These are phyloP conservation scores for Aphrophora alni DNA, from an alignment of 2,888 invertebrate genomes.

Conservation along the genomic window DNA sequence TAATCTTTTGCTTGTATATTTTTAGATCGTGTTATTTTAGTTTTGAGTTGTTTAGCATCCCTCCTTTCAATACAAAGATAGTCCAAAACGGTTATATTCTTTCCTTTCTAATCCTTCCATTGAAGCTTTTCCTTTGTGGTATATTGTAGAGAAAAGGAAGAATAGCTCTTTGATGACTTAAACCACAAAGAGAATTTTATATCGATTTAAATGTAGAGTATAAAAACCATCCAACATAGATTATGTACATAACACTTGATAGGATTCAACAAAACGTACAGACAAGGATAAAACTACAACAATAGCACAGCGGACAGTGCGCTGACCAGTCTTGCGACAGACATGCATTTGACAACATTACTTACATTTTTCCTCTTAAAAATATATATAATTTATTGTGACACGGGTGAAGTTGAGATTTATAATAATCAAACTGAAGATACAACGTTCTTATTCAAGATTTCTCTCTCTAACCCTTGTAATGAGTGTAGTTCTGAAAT, in stretches of 20 bases:
- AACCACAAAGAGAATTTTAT: background rate
- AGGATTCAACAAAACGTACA: background rate
- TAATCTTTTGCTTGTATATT: too few species aligned
- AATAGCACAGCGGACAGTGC: background rate
- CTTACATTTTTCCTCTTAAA: background rate
- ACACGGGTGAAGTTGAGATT: background rate
- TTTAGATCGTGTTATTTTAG: too few species aligned
- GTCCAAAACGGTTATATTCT: too few species aligned
- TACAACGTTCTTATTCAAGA: background rate
- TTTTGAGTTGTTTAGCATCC: too few species aligned
- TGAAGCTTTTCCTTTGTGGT: too few species aligned
- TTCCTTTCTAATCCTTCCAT: too few species aligned
- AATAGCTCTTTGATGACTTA: background rate
- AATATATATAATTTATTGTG: background rate
- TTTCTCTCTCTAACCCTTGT: background rate
- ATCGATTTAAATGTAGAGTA: too few species aligned
- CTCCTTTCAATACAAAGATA: too few species aligned
- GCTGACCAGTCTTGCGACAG: background rate
- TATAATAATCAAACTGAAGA: background rate
- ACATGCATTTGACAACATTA: background rate
- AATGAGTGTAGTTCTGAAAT: background rate
- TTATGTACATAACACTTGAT: background rate
- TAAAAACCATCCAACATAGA: background rate
- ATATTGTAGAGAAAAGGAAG: too few species aligned
- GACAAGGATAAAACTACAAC: background rate